Evolutionary conservation across 2,888 invertebrate genomes (phyloP), one percentile per base, ranked within the genome.

Genomic region (Enchytraeus crypticus): DNA sequence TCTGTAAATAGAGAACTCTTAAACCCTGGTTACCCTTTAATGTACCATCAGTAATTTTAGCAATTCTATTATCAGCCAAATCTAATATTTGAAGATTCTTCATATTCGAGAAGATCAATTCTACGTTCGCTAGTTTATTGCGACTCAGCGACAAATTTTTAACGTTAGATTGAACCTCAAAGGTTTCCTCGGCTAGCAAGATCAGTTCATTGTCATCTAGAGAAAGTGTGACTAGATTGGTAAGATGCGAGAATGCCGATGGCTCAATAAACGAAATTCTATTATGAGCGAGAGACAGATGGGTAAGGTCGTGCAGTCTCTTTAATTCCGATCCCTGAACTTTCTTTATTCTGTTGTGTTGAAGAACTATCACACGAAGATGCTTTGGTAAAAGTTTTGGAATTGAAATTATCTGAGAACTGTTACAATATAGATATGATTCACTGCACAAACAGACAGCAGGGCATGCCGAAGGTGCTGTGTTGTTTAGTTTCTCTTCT

Each of bases 261-360:
- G 88, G 88, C 71, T 88, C 85, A 70, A 92, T 88, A 65, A 85
- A 83, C 56, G 87, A 85, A 68, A 93, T 88, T 78, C 90, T 88
- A 82, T 93, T 93, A 69, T 88, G 87, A 77, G 91, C 90, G 71
- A 93, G 83, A 18, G 86, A 87, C 53, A 93, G 85, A 71, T 90
- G 89, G 67, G 87, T 85, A 64, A 92, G 82, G 64, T 86, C 84
- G n/a, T 86, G 84, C 62, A 90, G n/a, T n/a, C n/a, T n/a, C n/a
- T n/a, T n/a, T n/a, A n/a, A n/a, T n/a, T n/a, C n/a, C n/a, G n/a
- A n/a, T n/a, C n/a, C n/a, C n/a, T n/a, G n/a, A n/a, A n/a, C n/a
- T n/a, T n/a, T n/a, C n/a, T n/a, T n/a, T n/a, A n/a, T n/a, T n/a
- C n/a, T n/a, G n/a, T n/a, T n/a, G n/a, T n/a, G n/a, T n/a, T n/a